Percentiles rank a stretch among this genome's conserved stretches.
These are phyloP conservation scores for Halyomorpha halys DNA, from an alignment of 1,140 invertebrate species.

Conservation along the genomic window DNA sequence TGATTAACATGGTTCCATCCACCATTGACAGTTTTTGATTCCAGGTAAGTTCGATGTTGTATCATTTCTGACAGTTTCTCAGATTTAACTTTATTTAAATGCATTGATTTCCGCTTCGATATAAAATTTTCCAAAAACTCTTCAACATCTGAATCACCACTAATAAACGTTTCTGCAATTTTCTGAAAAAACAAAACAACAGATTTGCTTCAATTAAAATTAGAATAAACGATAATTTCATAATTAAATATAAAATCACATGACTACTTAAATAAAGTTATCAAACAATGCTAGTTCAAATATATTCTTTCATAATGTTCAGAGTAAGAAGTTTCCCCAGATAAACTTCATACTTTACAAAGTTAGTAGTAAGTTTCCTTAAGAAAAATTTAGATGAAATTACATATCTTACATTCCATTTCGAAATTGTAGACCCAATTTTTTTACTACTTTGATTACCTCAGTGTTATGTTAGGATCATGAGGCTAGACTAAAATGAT, in stretches of 20 bases:
- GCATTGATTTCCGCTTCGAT: slow-evolving; percentile 30
- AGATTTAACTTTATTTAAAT: slow-evolving; percentile 32
- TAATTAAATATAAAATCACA: slow-evolving; percentile 4
- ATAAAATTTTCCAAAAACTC: slow-evolving; percentile 32
- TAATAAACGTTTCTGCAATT: slow-evolving; percentile 30
- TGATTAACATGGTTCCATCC: slow-evolving; percentile 6
- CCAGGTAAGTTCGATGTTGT: background rate
- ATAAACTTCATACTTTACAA: too few relatives aligned
- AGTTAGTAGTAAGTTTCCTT: too few relatives aligned
- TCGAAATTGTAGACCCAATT: too few relatives aligned
- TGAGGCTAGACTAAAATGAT: too few relatives aligned
- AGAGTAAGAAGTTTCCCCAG: too few relatives aligned
- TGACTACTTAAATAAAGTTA: too few relatives aligned
- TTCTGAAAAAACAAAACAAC: slow-evolving; percentile 23
- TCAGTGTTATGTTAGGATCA: too few relatives aligned
- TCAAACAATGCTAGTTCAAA: too few relatives aligned
- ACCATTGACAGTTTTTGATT: background rate
- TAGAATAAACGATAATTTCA: background rate
- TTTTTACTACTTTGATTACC: too few relatives aligned
- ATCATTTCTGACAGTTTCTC: slow-evolving; percentile 34
- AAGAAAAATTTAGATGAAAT: too few relatives aligned
- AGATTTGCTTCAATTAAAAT: slow-evolving; percentile 6
- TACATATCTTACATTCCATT: too few relatives aligned
- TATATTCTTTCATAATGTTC: too few relatives aligned
- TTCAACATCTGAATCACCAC: slow-evolving; percentile 31